Conservation (phyloP, 2,113 vertebrate species). For the Gambusia holbrooki region DNA sequence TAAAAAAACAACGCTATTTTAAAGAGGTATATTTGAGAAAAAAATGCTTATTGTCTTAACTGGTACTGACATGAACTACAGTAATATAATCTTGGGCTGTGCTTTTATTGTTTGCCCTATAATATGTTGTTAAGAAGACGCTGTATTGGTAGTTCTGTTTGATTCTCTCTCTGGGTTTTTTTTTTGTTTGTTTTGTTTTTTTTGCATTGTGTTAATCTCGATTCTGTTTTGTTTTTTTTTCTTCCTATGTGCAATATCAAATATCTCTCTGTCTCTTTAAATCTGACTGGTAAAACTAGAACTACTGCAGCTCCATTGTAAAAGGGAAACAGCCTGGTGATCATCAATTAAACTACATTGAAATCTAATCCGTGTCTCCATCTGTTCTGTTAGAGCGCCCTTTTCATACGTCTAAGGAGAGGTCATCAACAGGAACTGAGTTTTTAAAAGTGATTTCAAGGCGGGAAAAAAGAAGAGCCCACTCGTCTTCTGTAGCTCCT, state of each 20-base stretch:
- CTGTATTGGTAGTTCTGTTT: constrained; percentile 79
- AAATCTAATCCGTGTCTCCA: constrained; percentile 42
- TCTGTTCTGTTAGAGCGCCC: background rate
- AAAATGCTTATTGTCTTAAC: constrained; percentile 84
- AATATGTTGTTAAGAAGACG: constrained; percentile 83
- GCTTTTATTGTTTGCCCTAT: constrained; percentile 84
- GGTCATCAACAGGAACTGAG: background rate
- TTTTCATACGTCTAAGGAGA: background rate
- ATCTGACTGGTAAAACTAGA: constrained; percentile 79
- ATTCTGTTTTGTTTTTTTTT: constrained; percentile 72
- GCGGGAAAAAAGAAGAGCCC: background rate
- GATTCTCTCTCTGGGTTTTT: constrained; percentile 38
- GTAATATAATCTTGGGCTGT: constrained; percentile 82
- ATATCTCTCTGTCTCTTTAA: constrained; percentile 81
- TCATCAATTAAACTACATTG: constrained; percentile 87
- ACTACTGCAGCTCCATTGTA: constrained; percentile 84
- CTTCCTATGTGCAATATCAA: constrained; percentile 82
- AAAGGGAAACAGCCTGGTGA: constrained; percentile 87
- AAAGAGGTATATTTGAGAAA: constrained; percentile 78
- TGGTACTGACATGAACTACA: constrained; percentile 84
- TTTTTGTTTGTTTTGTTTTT: constrained; percentile 77
- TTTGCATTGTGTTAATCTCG: constrained; percentile 81
- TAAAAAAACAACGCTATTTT: constrained; percentile 69
- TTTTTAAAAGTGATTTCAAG: background rate
- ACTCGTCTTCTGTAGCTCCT: background rate